These are phyloP conservation scores for Mamestra configurata DNA, from an alignment of 1,140 invertebrate genomes.

Conservation along the genomic window DNA sequence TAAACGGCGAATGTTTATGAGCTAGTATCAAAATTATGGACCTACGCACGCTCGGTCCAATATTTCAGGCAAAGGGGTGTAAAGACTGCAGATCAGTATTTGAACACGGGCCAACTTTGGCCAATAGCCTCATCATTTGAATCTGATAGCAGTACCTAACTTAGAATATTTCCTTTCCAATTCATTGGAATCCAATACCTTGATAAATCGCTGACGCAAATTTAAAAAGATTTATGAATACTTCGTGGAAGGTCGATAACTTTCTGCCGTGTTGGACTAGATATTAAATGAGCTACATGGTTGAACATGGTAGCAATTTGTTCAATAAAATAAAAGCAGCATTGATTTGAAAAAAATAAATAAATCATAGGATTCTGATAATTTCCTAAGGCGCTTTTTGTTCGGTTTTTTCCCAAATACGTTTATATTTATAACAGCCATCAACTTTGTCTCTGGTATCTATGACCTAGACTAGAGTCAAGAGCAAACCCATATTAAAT, in stretches of 20 bases:
- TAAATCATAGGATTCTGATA: background rate
- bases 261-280: too few relatives aligned
- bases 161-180: background rate
- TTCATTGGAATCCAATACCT: background rate
- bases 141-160: too few relatives aligned
- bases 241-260: too few relatives aligned
- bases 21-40: conserved; percentile 44
- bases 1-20: conserved; percentile 6
- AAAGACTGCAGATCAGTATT: conserved; percentile 61
- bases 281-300: too few relatives aligned
- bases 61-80: conserved; percentile 59
- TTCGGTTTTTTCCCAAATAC: background rate
- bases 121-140: conserved; percentile 7
- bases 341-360: too few relatives aligned
- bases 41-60: conserved; percentile 56
- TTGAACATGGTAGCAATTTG: too few relatives aligned
- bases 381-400: background rate
- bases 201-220: background rate
- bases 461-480: too few relatives aligned
- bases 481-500: too few relatives aligned
- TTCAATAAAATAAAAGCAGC: too few relatives aligned
- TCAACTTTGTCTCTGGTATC: too few relatives aligned
- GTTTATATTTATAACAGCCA: too few relatives aligned
- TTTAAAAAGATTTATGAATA: too few relatives aligned
- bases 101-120: conserved; percentile 61